phyloP scores from a whole-genome alignment of 2,888 invertebrate species.

The Zonitis immaculata region DNA sequence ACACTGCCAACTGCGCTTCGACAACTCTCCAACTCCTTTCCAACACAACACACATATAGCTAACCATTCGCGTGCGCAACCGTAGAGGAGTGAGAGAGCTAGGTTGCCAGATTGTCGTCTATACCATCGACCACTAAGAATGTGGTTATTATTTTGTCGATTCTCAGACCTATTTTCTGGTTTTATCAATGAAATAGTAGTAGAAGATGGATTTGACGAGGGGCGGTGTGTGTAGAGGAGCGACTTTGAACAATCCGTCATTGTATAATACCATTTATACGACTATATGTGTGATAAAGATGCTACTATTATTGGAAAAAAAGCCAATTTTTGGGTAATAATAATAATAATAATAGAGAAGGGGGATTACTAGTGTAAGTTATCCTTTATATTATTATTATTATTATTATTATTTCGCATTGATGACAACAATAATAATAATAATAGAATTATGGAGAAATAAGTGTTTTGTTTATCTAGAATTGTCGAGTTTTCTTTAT shows the following conservation, averaged over 20 bases:
- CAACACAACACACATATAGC: neutral
- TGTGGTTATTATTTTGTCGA: neutral
- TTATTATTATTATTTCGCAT: too few relatives aligned
- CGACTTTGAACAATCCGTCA: neutral
- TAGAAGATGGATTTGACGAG: neutral
- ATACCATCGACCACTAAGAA: neutral
- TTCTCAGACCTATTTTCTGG: neutral
- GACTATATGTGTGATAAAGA: neutral
- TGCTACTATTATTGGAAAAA: neutral
- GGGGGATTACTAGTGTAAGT: too few relatives aligned
- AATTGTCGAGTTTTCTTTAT: neutral
- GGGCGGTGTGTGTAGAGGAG: neutral
- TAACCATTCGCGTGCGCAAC: neutral
- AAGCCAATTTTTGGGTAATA: neutral
- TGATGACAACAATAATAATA: too few relatives aligned
- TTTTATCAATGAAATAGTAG: conserved; percentile 2
- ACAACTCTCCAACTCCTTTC: neutral
- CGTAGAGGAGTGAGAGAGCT: neutral
- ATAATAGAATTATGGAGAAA: too few relatives aligned
- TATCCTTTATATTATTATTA: too few relatives aligned
- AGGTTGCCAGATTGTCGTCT: neutral
- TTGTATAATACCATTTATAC: neutral
- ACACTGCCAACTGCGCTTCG: neutral
- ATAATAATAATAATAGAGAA: too few relatives aligned
- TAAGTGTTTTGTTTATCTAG: neutral